phyloP scores from a whole-genome alignment of 1,140 invertebrate species.

The Zaprionus lachaisei region DNA sequence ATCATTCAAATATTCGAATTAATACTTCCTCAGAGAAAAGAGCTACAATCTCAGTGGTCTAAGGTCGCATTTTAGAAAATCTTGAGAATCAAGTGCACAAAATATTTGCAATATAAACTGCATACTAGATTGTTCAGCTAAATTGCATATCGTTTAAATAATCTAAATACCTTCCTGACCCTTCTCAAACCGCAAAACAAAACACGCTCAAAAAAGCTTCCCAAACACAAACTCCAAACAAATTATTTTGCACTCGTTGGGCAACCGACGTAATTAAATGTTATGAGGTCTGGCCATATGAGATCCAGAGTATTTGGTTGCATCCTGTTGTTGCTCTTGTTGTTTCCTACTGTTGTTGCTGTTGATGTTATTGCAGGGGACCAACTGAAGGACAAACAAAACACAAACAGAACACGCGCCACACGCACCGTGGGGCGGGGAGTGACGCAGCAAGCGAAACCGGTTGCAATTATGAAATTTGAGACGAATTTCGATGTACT shows the following conservation, averaged over 20 bases:
- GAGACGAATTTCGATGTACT: conserved; percentile 53
- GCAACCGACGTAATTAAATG: conserved; percentile 44
- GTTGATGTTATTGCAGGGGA: background rate
- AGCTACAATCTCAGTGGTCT: background rate
- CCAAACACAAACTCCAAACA: background rate
- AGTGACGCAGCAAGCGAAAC: conserved; percentile 5
- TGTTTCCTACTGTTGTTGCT: background rate
- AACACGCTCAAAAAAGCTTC: background rate
- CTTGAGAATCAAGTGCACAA: background rate
- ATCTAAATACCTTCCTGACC: background rate
- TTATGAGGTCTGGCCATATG: conserved; percentile 46
- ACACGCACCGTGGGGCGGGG: conserved; percentile 16
- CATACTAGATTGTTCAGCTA: background rate
- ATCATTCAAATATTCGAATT: background rate
- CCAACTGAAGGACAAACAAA: conserved; percentile 22
- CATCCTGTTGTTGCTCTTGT: conserved; percentile 15
- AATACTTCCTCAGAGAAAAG: background rate
- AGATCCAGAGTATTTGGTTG: conserved; percentile 47
- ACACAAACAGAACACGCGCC: conserved; percentile 21
- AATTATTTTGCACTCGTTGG: conserved; percentile 6
- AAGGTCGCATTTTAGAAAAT: background rate
- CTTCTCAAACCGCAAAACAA: conserved; percentile 8
- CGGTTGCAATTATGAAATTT: conserved; percentile 60
- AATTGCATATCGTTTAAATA: background rate
- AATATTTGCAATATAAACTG: background rate